These are phyloP conservation scores for Notospermus geniculatus DNA, from an alignment of 1,140 invertebrate genomes.

Conservation along the genomic window DNA sequence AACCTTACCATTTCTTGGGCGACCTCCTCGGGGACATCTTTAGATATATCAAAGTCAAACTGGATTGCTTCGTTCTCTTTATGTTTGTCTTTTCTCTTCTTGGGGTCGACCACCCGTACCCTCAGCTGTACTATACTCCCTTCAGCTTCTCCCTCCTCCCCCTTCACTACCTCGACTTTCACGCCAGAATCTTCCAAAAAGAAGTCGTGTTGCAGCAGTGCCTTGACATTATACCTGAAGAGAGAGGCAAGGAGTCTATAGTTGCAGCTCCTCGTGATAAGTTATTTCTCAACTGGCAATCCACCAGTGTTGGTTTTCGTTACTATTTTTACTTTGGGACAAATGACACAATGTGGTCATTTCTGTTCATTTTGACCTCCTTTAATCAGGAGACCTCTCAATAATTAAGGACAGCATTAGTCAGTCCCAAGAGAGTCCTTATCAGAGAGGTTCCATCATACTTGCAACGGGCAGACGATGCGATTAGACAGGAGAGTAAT, in stretches of 20 bases:
- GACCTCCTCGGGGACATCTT: conserved; percentile 91
- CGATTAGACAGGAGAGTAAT: too few species aligned
- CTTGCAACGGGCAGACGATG: too few species aligned
- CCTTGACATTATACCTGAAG: conserved; percentile 84
- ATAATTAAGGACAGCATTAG: too few species aligned
- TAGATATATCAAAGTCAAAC: conserved; percentile 94
- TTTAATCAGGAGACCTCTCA: too few species aligned
- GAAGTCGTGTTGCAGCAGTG: conserved; percentile 93
- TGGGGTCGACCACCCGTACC: conserved; percentile 92
- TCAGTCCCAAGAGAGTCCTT: too few species aligned
- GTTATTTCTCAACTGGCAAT: too few species aligned
- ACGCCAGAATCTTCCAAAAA: conserved; percentile 94
- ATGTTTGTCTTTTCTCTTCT: conserved; percentile 91
- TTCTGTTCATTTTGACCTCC: too few species aligned
- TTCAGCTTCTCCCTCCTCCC: conserved; percentile 58
- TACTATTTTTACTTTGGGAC: too few species aligned
- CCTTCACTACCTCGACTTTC: conserved; percentile 86
- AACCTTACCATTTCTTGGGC: conserved; percentile 85
- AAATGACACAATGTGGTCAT: too few species aligned
- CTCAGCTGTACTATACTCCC: conserved; percentile 69
- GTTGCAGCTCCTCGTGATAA: too few species aligned
- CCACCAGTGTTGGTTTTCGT: too few species aligned
- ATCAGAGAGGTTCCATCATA: too few species aligned
- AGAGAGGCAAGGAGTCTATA: conserved; percentile 1
- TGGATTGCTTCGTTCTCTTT: conserved; percentile 99